These are phyloP conservation scores for Aphelenchoides fujianensis DNA, from an alignment of 1,140 invertebrate species.

Conservation along the genomic window DNA sequence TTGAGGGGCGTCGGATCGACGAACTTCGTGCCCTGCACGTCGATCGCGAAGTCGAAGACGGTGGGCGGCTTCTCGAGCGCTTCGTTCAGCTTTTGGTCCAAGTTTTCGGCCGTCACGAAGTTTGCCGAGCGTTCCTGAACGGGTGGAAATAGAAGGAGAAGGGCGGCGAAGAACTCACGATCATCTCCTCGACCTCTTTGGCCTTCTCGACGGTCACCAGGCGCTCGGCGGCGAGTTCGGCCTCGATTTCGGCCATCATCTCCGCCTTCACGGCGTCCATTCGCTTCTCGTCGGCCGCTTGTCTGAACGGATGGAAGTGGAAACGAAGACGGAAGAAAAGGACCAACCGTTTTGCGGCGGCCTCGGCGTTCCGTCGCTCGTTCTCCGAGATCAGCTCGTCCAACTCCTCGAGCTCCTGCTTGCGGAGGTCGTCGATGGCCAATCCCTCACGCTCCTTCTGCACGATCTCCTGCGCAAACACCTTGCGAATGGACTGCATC, in stretches of 20 bases:
- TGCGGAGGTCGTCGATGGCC: conserved; percentile 32
- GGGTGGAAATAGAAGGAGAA: neutral
- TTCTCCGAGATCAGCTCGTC: conserved; percentile 36
- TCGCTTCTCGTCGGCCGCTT: conserved; percentile 14
- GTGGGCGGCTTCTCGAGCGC: conserved; percentile 38
- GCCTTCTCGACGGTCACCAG: conserved; percentile 9
- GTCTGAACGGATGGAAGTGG: too few species aligned
- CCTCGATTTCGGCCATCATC: conserved; percentile 23
- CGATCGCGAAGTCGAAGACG: conserved; percentile 46
- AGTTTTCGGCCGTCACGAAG: conserved; percentile 47
- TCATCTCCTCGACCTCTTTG: conserved; percentile 16
- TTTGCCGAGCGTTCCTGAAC: conserved; percentile 48
- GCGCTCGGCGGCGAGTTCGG: neutral
- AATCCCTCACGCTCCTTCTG: conserved; percentile 28
- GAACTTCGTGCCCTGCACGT: conserved; percentile 38
- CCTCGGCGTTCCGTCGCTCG: conserved; percentile 39
- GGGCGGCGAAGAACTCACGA: conserved; percentile 16
- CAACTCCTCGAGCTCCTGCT: conserved; percentile 41
- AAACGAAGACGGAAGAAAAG: too few species aligned
- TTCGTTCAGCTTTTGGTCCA: conserved; percentile 37
- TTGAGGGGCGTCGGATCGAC: conserved; percentile 33
- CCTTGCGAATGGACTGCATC: conserved; percentile 38
- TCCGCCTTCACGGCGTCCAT: conserved; percentile 16
- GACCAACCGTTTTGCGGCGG: conserved; percentile 15
- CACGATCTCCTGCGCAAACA: conserved; percentile 39